Evolutionary conservation across 35 echinoderm and acorn worm species (phyloP), one percentile per base, ranked within the genome.

Genomic region (Apostichopus californicus): DNA sequence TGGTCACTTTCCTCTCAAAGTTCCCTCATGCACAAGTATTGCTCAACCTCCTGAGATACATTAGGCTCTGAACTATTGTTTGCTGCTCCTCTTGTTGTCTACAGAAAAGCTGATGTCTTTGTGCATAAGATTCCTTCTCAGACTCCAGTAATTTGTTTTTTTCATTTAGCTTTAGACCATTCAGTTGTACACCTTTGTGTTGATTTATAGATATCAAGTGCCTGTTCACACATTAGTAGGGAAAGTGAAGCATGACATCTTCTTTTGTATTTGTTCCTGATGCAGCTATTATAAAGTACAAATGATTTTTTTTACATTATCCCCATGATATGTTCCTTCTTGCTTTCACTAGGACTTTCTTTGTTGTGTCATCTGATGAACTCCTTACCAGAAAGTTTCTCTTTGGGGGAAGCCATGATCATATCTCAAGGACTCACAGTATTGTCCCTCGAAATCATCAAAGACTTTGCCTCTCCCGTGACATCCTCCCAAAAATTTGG

Each of bases 401-500:
- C 91, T 11, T 77, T 96, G 23, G 95, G 95, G 24, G 95, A 96
- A 78, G 93, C 78, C 8, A 90, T 96, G 71, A 1, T 96, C 73
- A 78, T 96, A 56, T 75, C 91, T 14, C 83, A 96, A 73, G 85
- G 90, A 20, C 23, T 96, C 13, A 26, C 86, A 12, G 46, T 94
- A 7, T 71, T 96, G 5, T 82, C 91, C 26, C 53, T 94, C 18
- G 91, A 94, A 55, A 63, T 90, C n/a, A 34, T 91, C 56, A 78
- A 26, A 18, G 54, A 8, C 5, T 91, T 91, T 52, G 24, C 89
- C 21, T 77, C 6, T 54, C 63, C 60, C 8, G 86, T 89, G 8
- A 8, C 86, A 13, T 14, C 21, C 4, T 53, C 61, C 46, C 14
- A 72, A 73, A 89, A 71, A 66, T 89, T 89, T 89, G 86, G 86